Percentiles rank a stretch among this genome's conserved stretches.
These are phyloP conservation scores for Schizopygopsis pylzovi DNA, from an alignment of 2,797 vertebrate species.

Conservation along the genomic window DNA sequence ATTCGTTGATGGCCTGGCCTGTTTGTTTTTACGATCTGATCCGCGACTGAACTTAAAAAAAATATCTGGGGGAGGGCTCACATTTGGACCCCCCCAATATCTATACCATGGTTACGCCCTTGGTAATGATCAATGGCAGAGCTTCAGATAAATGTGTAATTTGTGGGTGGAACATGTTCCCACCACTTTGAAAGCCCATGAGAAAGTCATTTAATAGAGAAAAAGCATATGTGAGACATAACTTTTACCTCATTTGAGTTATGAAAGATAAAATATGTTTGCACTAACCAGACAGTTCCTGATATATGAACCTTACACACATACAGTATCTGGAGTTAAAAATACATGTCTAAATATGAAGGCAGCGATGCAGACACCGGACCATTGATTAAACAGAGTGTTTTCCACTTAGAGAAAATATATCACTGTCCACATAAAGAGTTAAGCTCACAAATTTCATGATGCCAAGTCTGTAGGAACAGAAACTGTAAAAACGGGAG, in stretches of 20 bases:
- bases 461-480: not conserved
- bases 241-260: not conserved
- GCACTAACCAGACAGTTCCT: not conserved
- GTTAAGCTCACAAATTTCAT: not conserved
- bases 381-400: not conserved
- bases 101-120: too few species aligned
- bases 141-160: not conserved
- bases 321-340: not conserved
- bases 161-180: not conserved
- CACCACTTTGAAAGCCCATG: not conserved
- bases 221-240: not conserved
- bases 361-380: too few species aligned
- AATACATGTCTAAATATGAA: too few species aligned
- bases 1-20: too few species aligned
- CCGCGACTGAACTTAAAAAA: too few species aligned
- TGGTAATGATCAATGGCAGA: not conserved
- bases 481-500: not conserved
- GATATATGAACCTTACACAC: not conserved
- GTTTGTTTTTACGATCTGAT: too few species aligned
- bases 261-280: not conserved
- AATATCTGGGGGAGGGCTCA: too few species aligned
- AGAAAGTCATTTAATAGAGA: not conserved
- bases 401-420: too few species aligned
- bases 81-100: too few species aligned
- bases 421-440: not conserved